Conservation (phyloP, 2,797 vertebrate genomes). For the Spinus olivaceus region DNA sequence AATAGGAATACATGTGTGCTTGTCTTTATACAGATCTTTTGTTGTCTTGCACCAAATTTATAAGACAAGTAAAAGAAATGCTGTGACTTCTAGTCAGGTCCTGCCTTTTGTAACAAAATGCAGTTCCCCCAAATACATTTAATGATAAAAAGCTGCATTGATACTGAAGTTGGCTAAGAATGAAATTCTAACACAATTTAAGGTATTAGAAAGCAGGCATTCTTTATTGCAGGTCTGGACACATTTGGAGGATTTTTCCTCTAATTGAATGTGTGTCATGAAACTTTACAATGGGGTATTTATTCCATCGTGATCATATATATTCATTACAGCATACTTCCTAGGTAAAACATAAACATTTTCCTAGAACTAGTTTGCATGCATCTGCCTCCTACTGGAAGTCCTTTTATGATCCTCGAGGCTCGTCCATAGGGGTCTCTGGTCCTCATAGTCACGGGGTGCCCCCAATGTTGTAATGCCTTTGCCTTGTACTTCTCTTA, state of each 20-base stretch:
- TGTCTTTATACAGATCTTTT: background rate
- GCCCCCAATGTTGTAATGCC: background rate
- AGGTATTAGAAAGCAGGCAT: background rate
- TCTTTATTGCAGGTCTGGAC: background rate
- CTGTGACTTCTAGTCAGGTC: background rate
- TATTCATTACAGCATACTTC: background rate
- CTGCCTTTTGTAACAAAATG: background rate
- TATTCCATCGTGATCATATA: background rate
- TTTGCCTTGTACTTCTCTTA: background rate
- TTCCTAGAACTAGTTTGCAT: background rate
- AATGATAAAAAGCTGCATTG: background rate
- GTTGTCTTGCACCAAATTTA: background rate
- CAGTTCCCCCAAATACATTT: background rate
- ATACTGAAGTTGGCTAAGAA: background rate
- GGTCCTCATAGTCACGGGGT: rapidly evolving
- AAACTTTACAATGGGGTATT: background rate
- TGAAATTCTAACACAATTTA: background rate
- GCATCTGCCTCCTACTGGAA: background rate
- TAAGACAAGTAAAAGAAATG: background rate
- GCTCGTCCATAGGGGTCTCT: background rate
- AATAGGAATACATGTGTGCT: background rate
- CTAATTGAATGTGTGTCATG: background rate
- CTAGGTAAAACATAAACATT: background rate
- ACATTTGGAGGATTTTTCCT: background rate
- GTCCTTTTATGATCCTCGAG: background rate